These are phyloP conservation scores for Agrochola lychnidis DNA, from an alignment of 2,888 invertebrate genomes.

Conservation along the genomic window DNA sequence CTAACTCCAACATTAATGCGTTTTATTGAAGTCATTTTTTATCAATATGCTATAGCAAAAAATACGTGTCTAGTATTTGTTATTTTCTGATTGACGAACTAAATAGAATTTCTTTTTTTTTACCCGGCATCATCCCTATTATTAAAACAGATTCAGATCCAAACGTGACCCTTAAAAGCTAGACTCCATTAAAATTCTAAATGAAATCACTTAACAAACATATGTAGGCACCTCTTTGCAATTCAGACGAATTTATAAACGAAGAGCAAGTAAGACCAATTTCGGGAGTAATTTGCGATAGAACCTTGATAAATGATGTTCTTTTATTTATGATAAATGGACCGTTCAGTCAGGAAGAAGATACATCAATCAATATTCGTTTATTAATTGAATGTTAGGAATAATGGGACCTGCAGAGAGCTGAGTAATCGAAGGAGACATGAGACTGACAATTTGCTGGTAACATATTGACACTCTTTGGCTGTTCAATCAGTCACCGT, in stretches of 20 bases:
- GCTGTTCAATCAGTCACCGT: neutral
- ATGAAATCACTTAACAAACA: slow-evolving; percentile 35
- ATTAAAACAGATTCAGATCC: slow-evolving; percentile 4
- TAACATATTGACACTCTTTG: slow-evolving; percentile 7
- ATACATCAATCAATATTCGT: slow-evolving; percentile 57
- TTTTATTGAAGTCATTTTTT: too few species aligned
- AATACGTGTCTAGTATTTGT: too few species aligned
- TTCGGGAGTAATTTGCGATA: slow-evolving; percentile 56
- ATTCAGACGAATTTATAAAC: slow-evolving; percentile 35
- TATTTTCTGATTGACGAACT: too few species aligned
- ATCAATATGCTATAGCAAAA: too few species aligned
- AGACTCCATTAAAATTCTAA: slow-evolving; percentile 42
- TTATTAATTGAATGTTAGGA: slow-evolving; percentile 54
- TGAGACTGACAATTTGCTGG: slow-evolving; percentile 10
- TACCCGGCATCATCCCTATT: neutral
- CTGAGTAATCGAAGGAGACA: slow-evolving; percentile 33
- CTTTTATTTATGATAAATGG: slow-evolving; percentile 65
- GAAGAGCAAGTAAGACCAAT: slow-evolving; percentile 43
- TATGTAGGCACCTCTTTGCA: slow-evolving; percentile 19
- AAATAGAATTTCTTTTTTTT: too few species aligned
- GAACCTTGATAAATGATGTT: slow-evolving; percentile 60
- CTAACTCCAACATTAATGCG: too few species aligned
- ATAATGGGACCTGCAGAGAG: slow-evolving; percentile 16
- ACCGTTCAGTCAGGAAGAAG: slow-evolving; percentile 43
- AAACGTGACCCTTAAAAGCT: slow-evolving; percentile 24